A percentile compares a stretch with the other conserved stretches of the same genome.
Evolutionary conservation across 2,888 invertebrate genomes (phyloP).

Genomic region (Atethmia centrago): DNA sequence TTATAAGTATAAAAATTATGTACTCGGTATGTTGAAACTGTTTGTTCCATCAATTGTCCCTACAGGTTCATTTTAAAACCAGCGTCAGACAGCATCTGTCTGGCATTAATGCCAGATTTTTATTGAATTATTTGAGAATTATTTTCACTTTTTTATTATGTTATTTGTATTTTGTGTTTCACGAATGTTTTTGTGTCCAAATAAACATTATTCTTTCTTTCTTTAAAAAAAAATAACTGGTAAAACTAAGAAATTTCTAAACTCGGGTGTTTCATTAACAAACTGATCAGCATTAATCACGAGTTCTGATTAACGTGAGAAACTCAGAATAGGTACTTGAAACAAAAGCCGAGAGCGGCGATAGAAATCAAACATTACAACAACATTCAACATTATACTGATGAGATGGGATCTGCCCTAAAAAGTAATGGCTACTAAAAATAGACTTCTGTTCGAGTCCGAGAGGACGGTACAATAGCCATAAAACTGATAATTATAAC

Average conservation of each 20-base stretch:
- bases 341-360: constrained; percentile 17
- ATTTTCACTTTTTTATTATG: too few species aligned
- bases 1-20: too few species aligned
- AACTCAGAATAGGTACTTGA: neutral
- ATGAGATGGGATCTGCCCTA: constrained; percentile 37
- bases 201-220: too few species aligned
- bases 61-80: too few species aligned
- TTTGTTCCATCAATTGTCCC: too few species aligned
- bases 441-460: constrained; percentile 46
- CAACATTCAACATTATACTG: constrained; percentile 21
- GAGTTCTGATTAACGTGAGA: constrained; percentile 12
- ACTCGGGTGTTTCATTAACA: neutral
- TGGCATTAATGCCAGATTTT: too few species aligned
- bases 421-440: constrained; percentile 58
- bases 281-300: constrained; percentile 8
- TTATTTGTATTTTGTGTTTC: too few species aligned
- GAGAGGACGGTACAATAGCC: constrained; percentile 26
- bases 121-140: too few species aligned
- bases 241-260: neutral
- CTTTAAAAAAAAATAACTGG: too few species aligned
- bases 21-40: too few species aligned
- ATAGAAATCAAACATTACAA: constrained; percentile 39
- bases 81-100: too few species aligned
- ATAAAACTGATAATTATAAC: constrained; percentile 52
- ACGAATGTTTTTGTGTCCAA: too few species aligned